phyloP scores from a whole-genome alignment of 1,140 invertebrate species.

The Reticulitermes speratus region DNA sequence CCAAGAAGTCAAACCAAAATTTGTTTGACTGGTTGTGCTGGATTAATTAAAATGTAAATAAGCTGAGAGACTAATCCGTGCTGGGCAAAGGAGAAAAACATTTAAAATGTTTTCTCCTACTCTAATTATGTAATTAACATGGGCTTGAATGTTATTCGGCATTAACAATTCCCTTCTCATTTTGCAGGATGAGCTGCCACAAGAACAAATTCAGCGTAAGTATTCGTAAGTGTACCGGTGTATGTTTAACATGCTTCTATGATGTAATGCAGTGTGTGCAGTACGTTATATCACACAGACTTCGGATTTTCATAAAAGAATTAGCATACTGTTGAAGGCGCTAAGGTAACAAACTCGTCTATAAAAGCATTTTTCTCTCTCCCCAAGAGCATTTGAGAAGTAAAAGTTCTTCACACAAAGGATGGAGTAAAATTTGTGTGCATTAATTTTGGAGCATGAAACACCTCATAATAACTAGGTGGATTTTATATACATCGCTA shows the following conservation, averaged over 20 bases:
- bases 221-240: not conserved
- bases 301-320: not conserved
- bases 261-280: no score
- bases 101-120: no score
- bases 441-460: no score
- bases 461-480: no score
- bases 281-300: no score
- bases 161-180: not conserved
- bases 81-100: no score
- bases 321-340: not conserved
- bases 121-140: no score
- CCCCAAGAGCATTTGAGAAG: not conserved
- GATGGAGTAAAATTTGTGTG: not conserved
- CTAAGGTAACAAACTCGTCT: not conserved
- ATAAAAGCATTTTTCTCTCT: not conserved
- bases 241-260: not conserved
- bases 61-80: no score
- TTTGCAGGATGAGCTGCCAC: slow-evolving; percentile 36
- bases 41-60: no score
- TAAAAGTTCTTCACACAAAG: not conserved
- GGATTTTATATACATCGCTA: not conserved
- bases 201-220: slow-evolving; percentile 35
- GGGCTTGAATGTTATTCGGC: no score
- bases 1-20: no score
- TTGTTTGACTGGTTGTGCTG: no score